These are phyloP conservation scores for Microctenopoma stevenorrisi DNA, from an alignment of 2,797 vertebrate species.

Conservation along the genomic window DNA sequence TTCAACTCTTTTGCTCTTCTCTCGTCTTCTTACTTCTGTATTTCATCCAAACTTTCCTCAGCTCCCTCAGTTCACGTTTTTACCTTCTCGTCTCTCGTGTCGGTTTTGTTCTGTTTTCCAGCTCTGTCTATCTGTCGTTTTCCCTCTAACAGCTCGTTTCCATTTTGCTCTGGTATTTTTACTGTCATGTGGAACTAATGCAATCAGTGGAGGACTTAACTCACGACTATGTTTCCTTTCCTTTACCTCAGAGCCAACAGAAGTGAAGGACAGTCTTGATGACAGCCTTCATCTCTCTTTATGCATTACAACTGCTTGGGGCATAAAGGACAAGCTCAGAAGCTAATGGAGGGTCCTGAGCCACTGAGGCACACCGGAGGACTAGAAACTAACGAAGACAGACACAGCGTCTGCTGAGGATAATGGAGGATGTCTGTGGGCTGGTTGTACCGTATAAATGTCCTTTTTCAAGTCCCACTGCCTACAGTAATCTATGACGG, in stretches of 20 bases:
- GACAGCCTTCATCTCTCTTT: constrained; percentile 72
- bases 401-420: constrained; percentile 19
- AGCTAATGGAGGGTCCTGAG: constrained; percentile 40
- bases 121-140: constrained; percentile 8
- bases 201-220: background rate
- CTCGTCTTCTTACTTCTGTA: background rate
- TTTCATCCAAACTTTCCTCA: constrained; percentile 5
- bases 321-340: constrained; percentile 40
- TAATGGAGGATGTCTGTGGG: constrained; percentile 25
- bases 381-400: constrained; percentile 33
- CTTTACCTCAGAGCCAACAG: constrained; percentile 86
- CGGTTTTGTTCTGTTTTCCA: constrained; percentile 4
- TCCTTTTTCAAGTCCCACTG: constrained; percentile 40
- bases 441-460: constrained; percentile 47
- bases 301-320: constrained; percentile 60
- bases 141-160: constrained; percentile 19
- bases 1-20: background rate
- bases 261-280: constrained; percentile 97
- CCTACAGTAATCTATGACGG: constrained; percentile 12
- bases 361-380: constrained; percentile 30
- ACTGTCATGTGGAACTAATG: constrained; percentile 1
- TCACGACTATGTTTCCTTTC: constrained; percentile 17
- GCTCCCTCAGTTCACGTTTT: background rate
- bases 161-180: background rate
- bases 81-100: background rate